Percentiles rank a stretch among this genome's conserved stretches.
Evolutionary conservation across 2,113 vertebrate genomes (phyloP).

Genomic region (Cottus gobio): DNA sequence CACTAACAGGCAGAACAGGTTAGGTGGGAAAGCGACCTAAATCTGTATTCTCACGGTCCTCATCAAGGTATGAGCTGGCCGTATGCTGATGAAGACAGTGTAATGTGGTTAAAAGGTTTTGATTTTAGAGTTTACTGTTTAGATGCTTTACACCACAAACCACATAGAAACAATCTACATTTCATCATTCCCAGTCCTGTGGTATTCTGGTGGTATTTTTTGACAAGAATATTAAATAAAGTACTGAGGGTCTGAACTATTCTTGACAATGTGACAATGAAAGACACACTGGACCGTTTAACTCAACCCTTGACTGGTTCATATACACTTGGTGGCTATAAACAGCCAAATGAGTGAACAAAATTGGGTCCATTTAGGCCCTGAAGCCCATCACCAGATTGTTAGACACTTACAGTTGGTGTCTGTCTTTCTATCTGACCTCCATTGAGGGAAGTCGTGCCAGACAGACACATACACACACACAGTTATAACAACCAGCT

Average conservation of each 20-base stretch:
- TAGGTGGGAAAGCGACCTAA: too few species aligned
- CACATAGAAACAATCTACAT: neutral
- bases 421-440: conserved; percentile 12
- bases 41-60: neutral
- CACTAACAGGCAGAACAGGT: too few species aligned
- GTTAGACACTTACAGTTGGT: conserved; percentile 25
- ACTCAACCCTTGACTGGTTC: neutral
- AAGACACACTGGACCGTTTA: neutral
- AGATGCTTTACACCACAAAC: neutral
- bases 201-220: neutral
- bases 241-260: neutral
- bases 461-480: conserved; percentile 22
- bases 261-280: neutral
- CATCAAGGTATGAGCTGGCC: neutral
- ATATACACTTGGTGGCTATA: neutral
- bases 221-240: neutral
- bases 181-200: neutral
- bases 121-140: neutral
- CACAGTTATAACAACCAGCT: conserved; percentile 44
- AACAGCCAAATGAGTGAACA: neutral
- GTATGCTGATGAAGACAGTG: neutral
- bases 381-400: conserved; percentile 22
- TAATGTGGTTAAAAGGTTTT: neutral
- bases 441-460: conserved; percentile 14
- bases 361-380: conserved; percentile 1